Base-by-base conservation (phyloP, 1,140 invertebrate species). In the Mactra quadrangularis region DNA sequence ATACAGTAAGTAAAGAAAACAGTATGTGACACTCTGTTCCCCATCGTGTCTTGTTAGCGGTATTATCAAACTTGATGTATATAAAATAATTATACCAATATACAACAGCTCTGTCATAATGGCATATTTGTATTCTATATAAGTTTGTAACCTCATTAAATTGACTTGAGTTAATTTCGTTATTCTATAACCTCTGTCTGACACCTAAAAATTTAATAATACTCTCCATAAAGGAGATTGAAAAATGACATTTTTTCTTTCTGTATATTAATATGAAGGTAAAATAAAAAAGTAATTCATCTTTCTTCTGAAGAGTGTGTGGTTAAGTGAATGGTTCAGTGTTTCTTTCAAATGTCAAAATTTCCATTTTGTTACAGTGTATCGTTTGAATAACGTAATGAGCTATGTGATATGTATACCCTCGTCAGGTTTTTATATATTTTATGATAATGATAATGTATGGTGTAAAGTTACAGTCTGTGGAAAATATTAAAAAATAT, bases 151-250 rank as follows among this genome's bases (percentile, higher is more conserved):
- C 38, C 70, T 72, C 70, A 72, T 72, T 72, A 72, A n/a, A 31
- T 55, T 55, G 33, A 55, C 70, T 13, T n/a, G 35, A 72, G 70
- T 55, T 72, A 72, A 72, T 55, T 72, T 72, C 53, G 25, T 11
- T 72, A 38, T 55, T 72, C 33, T 38, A 72, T 52, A 57, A 35
- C 50, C 15, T 29, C 50, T 33, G 52, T 29, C 52, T 72, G 70
- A 72, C 70, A 72, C 70, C 38, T 72, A 50, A n/a, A n/a, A 72
- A 72, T 72, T 72, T 72, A 55, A 72, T 55, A 55, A 33, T 6
- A 45, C 11, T 72, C 35, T 55, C 55, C 53, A 55, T 72, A 72
- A 72, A 31, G 27, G 70, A 72, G 31, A 35, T 57, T n/a, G 55
- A 47, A 50, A 72, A 52, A 55, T 72, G 70, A 52, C 70, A 72